Conservation (phyloP, 64 coral and sea anemone genomes). For the Trachythela sp. region DNA sequence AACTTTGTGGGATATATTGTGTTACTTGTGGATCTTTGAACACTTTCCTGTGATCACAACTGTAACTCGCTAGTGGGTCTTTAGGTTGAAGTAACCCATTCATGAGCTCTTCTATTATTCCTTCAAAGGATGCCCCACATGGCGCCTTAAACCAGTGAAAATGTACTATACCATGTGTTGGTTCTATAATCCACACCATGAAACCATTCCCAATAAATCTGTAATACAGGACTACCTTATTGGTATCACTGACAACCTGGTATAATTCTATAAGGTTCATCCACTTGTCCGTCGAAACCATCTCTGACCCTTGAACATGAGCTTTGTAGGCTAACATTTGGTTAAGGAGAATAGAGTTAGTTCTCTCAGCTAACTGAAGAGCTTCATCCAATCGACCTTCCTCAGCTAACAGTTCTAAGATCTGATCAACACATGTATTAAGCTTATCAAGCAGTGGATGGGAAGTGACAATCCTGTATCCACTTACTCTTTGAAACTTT, state of each 20-base stretch:
- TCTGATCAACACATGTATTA: background rate
- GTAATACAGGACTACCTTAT: background rate
- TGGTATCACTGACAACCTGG: background rate
- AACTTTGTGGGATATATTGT: background rate
- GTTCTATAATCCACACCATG: background rate
- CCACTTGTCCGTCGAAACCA: background rate
- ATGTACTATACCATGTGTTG: background rate
- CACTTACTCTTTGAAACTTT: background rate
- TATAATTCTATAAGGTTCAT: background rate
- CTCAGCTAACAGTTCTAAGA: conserved; percentile 14
- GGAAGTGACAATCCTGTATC: background rate
- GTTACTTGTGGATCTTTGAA: background rate
- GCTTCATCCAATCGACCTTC: background rate
- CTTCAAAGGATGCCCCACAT: background rate
- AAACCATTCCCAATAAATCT: background rate
- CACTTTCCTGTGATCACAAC: background rate
- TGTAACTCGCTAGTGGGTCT: background rate
- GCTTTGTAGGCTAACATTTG: background rate
- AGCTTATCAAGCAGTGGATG: background rate
- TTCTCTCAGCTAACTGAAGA: background rate
- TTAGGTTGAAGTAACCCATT: background rate
- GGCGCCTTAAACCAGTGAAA: background rate
- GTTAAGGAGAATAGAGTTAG: background rate
- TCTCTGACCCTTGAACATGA: background rate
- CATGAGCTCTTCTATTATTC: background rate